Conservation (phyloP, 1,140 invertebrate species). For the Ostrea edulis region DNA sequence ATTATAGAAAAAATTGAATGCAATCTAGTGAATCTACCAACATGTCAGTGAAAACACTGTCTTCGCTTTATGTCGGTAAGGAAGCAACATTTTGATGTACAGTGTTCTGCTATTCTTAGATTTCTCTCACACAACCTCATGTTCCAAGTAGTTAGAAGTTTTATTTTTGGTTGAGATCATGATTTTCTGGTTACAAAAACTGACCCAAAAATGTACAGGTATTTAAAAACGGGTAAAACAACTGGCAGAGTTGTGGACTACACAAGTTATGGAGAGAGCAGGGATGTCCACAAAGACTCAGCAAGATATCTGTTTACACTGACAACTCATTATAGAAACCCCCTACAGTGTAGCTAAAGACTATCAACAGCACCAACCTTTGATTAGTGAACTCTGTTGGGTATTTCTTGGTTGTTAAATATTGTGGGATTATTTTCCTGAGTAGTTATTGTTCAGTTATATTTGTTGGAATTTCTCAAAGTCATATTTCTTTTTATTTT, state of each 20-base stretch:
- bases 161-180: conserved; percentile 14
- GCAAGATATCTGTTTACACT: not conserved
- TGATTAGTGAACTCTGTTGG: not conserved
- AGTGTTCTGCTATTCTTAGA: too few species aligned
- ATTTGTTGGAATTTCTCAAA: not conserved
- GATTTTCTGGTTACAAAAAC: not conserved
- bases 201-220: too few species aligned
- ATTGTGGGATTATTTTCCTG: not conserved
- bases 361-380: not conserved
- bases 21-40: too few species aligned
- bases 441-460: not conserved
- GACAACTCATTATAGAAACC: not conserved
- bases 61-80: too few species aligned
- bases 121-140: too few species aligned
- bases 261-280: conserved; percentile 34
- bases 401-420: not conserved
- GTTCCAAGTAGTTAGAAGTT: too few species aligned
- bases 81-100: too few species aligned
- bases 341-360: not conserved
- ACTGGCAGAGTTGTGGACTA: not conserved
- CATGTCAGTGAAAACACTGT: too few species aligned
- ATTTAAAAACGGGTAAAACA: too few species aligned
- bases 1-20: too few species aligned
- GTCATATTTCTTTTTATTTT: not conserved
- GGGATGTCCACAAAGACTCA: not conserved